Percentiles rank a stretch among this genome's conserved stretches.
Conservation (phyloP, 2,888 invertebrate genomes). For the Cephus sareptanus region DNA sequence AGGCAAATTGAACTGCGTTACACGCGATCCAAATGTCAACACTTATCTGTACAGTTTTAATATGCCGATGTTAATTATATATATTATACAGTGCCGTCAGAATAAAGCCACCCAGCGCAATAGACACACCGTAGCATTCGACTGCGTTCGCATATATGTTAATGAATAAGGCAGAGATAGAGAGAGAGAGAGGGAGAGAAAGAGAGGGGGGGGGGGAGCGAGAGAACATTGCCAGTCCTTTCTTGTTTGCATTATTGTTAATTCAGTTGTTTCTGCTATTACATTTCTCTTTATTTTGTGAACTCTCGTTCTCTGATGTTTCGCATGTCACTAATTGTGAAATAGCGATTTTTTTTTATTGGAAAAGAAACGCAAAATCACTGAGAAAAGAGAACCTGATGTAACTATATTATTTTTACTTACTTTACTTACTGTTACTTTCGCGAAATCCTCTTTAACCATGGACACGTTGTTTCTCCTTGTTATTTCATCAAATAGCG, state of each 20-base stretch:
- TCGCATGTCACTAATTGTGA: too few species aligned
- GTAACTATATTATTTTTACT: not conserved
- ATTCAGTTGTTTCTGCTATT: too few species aligned
- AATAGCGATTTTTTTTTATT: not conserved
- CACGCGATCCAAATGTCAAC: too few species aligned
- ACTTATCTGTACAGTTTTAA: slow-evolving; percentile 48
- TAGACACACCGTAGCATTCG: slow-evolving; percentile 9
- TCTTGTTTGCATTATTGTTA: too few species aligned
- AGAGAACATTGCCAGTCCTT: too few species aligned
- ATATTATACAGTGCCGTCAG: slow-evolving; percentile 25
- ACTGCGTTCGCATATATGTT: slow-evolving; percentile 30
- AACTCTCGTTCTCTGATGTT: too few species aligned
- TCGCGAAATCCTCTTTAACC: not conserved
- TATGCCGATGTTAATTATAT: slow-evolving; percentile 44
- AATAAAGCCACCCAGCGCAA: slow-evolving; percentile 18
- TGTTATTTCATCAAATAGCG: not conserved
- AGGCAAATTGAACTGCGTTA: too few species aligned
- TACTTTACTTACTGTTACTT: not conserved
- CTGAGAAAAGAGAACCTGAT: not conserved
- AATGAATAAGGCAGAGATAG: too few species aligned
- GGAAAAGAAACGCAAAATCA: not conserved
- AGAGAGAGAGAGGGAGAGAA: too few species aligned
- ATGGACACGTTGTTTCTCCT: not conserved
- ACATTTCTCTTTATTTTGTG: too few species aligned
- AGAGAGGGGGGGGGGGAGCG: too few species aligned